Base-by-base conservation (phyloP, 2,113 vertebrate genomes). In the Marcusenius ussheri region DNA sequence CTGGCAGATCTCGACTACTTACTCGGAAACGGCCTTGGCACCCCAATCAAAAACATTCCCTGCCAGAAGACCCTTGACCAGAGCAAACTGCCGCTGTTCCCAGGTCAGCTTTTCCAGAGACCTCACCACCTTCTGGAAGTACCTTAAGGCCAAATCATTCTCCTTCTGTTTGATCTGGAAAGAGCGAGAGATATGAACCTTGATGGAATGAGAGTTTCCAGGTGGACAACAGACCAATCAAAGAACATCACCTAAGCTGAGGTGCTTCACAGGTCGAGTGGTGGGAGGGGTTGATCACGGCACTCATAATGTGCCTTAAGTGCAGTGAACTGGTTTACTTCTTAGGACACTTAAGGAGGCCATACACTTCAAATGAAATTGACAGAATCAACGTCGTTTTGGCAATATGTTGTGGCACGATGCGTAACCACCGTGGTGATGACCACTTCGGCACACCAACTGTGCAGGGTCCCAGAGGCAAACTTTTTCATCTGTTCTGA, bases 11-110 rank as follows among this genome's bases (percentile, higher is more conserved):
- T 42, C 2, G 74, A 17, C 74, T 88, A 97, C 98, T 95, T 96
- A 99, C 98, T 99, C 98, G 5, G 98, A 98, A 92, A 99, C 98
- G 0, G 98, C 98, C 93, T 98, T 99, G 92, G 98, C 98, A 83
- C 98, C 98, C 98, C 98, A 99, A 96, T 99, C 98, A 46, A 99
- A 99, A 91, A 99, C 98, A 45, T 99, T 99, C 66, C 98, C 98
- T 0, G 98, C 98, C 93, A 99, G 95, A 35, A 99, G 97, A 47
- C 98, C 98, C 90, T 96, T 95, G 93, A 97, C 97, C 95, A 99
- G 95, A 7, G 98, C 97, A 90, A 98, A 97, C 96, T 99, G 98
- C 93, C 96, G 95, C 92, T 99, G 96, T 94, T 98, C 97, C 98
- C 98, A 99, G 95, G 91, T 96, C 92, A 99, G 91, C 2, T 95